These are phyloP conservation scores for Seriola quinqueradiata DNA, from an alignment of 2,113 vertebrate species.

Conservation along the genomic window DNA sequence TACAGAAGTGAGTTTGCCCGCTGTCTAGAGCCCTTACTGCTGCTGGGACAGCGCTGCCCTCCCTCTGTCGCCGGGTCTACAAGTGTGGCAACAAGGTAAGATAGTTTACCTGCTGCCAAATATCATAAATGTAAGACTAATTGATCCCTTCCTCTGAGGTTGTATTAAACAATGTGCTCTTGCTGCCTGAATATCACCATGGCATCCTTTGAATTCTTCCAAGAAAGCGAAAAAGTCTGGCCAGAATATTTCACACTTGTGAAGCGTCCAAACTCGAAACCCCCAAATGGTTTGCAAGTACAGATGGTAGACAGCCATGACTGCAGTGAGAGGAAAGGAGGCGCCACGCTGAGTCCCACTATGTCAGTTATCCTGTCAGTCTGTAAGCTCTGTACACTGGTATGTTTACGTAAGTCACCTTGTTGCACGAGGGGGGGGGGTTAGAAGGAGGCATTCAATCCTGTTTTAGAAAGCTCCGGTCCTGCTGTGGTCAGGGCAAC, in stretches of 20 bases:
- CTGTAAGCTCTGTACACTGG: slow-evolving; percentile 46
- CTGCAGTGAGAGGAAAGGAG: slow-evolving; percentile 54
- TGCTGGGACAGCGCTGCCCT: slow-evolving; percentile 82
- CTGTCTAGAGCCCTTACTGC: slow-evolving; percentile 90
- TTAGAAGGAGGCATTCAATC: slow-evolving; percentile 25
- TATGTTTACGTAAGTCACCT: slow-evolving; percentile 71
- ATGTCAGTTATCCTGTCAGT: slow-evolving; percentile 62
- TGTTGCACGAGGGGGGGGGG: slow-evolving; percentile 18
- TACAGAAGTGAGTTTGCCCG: slow-evolving; percentile 90
- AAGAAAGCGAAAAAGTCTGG: slow-evolving; percentile 47
- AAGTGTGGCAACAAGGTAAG: slow-evolving; percentile 61
- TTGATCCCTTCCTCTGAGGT: slow-evolving; percentile 12
- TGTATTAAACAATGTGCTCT: slow-evolving; percentile 3
- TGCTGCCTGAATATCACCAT: slow-evolving; percentile 10
- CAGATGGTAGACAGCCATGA: slow-evolving; percentile 55
- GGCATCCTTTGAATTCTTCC: slow-evolving; percentile 40
- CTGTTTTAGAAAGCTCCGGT: slow-evolving; percentile 52
- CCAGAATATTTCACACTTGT: slow-evolving; percentile 62
- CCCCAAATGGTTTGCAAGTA: slow-evolving; percentile 57
- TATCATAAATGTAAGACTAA: background rate
- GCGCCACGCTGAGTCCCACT: slow-evolving; percentile 65
- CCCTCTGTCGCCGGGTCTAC: slow-evolving; percentile 69
- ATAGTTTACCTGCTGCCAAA: background rate
- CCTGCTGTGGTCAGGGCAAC: slow-evolving; percentile 23
- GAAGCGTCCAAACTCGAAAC: slow-evolving; percentile 59